These are phyloP conservation scores for Mesitornis unicolor DNA, from an alignment of 2,113 vertebrate species.

Conservation along the genomic window DNA sequence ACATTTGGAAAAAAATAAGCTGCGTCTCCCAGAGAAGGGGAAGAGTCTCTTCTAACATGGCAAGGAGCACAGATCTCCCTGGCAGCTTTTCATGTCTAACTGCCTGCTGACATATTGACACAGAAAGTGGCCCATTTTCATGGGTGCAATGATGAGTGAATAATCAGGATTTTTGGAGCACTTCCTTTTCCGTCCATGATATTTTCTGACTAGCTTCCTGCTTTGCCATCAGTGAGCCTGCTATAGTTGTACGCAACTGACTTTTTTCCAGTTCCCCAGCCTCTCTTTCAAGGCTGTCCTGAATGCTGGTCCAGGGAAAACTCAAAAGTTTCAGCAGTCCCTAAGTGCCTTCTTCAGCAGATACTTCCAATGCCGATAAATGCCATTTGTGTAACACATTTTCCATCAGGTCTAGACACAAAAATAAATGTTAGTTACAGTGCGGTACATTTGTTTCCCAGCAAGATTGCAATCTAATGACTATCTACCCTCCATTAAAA, in stretches of 20 bases:
- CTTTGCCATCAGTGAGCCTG: neutral
- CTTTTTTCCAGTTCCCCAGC: neutral
- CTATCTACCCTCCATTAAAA: accelerated
- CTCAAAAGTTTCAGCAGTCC: neutral
- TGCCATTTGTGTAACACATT: neutral
- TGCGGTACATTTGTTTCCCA: neutral
- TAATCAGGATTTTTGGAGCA: neutral
- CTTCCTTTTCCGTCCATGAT: neutral
- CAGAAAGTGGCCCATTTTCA: neutral
- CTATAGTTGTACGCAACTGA: neutral
- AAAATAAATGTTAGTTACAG: neutral
- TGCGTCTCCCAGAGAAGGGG: neutral
- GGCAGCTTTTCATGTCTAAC: neutral
- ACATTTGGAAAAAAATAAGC: neutral
- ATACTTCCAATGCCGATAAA: neutral
- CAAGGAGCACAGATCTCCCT: neutral
- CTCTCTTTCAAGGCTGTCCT: neutral
- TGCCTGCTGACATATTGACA: neutral
- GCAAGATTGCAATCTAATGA: neutral
- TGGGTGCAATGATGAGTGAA: neutral
- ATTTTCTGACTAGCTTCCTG: neutral
- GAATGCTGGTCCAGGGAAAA: neutral
- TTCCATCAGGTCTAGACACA: neutral
- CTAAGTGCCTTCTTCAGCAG: neutral
- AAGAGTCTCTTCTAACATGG: neutral